phyloP scores from a whole-genome alignment of 2,797 vertebrate species.

The Odontamblyopus lacepedii region DNA sequence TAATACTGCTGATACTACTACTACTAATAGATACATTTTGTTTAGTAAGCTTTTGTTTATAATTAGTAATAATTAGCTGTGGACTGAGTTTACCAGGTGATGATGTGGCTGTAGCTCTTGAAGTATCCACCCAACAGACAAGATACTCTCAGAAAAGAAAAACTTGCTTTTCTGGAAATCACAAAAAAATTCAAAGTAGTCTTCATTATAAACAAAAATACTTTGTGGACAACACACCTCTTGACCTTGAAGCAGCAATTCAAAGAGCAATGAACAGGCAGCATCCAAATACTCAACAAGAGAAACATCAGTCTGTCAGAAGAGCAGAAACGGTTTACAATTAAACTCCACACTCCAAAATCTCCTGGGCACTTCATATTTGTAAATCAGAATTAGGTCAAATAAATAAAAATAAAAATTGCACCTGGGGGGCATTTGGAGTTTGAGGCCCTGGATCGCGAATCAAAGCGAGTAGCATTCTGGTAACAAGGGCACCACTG shows the following conservation, averaged over 20 bases:
- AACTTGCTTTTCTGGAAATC: slow-evolving; percentile 62
- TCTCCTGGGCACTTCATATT: no score
- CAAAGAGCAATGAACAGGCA: slow-evolving; percentile 79
- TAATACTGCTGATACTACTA: no score
- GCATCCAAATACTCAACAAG: slow-evolving; percentile 76
- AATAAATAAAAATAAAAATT: not conserved
- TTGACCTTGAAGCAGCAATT: slow-evolving; percentile 79
- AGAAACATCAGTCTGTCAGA: slow-evolving; percentile 64
- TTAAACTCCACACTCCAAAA: not conserved
- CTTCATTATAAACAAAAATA: not conserved
- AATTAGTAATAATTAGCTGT: no score
- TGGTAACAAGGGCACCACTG: slow-evolving; percentile 71
- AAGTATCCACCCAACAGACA: slow-evolving; percentile 77
- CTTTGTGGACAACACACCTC: slow-evolving; percentile 64
- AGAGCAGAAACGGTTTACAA: not conserved
- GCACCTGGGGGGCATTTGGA: slow-evolving; percentile 47
- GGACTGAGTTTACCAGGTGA: slow-evolving; percentile 59
- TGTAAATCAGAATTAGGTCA: no score
- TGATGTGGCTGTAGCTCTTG: slow-evolving; percentile 69
- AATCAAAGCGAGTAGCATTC: slow-evolving; percentile 65
- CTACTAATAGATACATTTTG: no score
- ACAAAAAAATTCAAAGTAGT: not conserved
- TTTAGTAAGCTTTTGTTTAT: no score
- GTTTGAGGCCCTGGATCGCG: slow-evolving; percentile 55
- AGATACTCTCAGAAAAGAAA: slow-evolving; percentile 49